Conservation (phyloP, 2,113 vertebrate genomes). For the Mystacornis crossleyi region DNA sequence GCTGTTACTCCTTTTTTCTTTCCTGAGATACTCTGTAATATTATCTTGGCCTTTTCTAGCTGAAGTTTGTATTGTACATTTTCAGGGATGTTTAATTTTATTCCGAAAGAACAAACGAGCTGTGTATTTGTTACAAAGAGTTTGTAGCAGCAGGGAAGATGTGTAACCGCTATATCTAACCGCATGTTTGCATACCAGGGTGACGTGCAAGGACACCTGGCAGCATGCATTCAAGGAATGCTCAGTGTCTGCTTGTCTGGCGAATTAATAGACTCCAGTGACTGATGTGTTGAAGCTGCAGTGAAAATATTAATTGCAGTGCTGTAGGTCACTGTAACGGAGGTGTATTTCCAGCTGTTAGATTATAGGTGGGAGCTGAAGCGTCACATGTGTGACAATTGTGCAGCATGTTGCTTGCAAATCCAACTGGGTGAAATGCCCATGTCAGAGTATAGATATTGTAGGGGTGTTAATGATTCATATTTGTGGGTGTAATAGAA, state of each 20-base stretch:
- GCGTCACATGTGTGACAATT: rapidly evolving
- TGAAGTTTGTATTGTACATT: neutral
- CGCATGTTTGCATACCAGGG: conserved; percentile 20
- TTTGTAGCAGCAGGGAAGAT: neutral
- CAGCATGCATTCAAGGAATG: neutral
- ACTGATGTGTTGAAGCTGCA: neutral
- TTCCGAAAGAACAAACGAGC: neutral
- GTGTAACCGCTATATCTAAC: neutral
- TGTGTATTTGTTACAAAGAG: neutral
- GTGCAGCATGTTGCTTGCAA: neutral
- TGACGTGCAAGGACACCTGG: neutral
- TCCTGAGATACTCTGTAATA: rapidly evolving
- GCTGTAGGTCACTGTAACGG: neutral
- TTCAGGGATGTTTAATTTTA: neutral
- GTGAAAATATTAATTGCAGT: neutral
- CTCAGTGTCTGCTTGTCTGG: neutral
- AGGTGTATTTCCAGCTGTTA: neutral
- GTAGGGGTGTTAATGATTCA: neutral
- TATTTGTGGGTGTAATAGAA: neutral
- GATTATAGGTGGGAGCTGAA: neutral
- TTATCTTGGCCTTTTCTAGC: neutral
- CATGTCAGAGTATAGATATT: rapidly evolving
- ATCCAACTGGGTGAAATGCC: rapidly evolving
- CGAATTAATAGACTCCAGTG: neutral
- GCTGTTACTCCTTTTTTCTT: neutral